Evolutionary conservation across 2,113 vertebrate genomes (phyloP), one percentile per base, ranked within the genome.

Genomic region (Lontra canadensis): DNA sequence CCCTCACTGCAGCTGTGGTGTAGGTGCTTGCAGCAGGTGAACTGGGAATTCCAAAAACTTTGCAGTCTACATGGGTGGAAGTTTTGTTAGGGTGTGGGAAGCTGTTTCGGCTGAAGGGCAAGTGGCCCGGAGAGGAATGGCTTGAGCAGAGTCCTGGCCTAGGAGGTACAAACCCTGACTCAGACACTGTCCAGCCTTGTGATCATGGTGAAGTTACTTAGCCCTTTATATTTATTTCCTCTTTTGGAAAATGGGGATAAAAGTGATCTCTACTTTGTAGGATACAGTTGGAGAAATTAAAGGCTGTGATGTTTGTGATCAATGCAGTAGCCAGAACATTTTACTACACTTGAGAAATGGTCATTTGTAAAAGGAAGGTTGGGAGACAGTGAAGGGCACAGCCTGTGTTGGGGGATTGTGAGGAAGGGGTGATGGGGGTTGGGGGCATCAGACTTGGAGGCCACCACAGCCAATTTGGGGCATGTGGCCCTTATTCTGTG

Each of bases 361-460:
- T 23, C 4, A 0, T 18, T 36, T 4, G 11, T 14, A 34, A 52
- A 65, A 17, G 18, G 6, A 34, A 20, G 1, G 6, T 0, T 31
- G 44, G 47, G 52, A 14, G 57, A 74, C 26, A 39, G 49, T 3
- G 57, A 67, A 59, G 15, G 36, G 31, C 15, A 61, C 47, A 39
- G 20, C 3, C 13, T 15, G 25, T 57, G 42, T 23, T 17, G 21
- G 2, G 14, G 31, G 14, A 18, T 7, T 15, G 67, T 47, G 29
- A 73, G 52, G 31, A 74, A 23, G 69, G 78, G 18, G 20, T 18
- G 34, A 9, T 0, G 42, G 17, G 39, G 39, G 5, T 2, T 7
- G 63, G 79, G 57, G 12, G 7, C 17, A 4, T 29, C 10, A 2
- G 7, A 55, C 15, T 23, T n/a, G 26, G 44, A 63, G 25, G 44